Base-by-base conservation (phyloP, 2,888 invertebrate species). In the Erynnis tages region DNA sequence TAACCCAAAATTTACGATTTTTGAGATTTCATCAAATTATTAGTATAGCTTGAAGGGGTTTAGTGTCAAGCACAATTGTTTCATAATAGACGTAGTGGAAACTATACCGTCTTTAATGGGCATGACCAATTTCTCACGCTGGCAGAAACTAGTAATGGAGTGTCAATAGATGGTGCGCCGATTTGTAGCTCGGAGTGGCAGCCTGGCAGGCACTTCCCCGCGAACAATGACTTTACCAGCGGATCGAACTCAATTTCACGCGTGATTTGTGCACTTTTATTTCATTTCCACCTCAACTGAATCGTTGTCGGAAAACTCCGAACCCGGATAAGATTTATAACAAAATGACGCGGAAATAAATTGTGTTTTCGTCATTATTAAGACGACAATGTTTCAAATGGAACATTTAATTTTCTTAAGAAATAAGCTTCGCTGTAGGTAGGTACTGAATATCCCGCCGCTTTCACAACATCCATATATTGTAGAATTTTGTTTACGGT, bases 221-320 rank as follows among this genome's bases (percentile, higher is more conserved):
- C 75, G 73, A 71, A 79, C 80, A 80, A 79, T 79, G 76, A 76
- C 78, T 79, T 75, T 69, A 73, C 73, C 69, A 59, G 55, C 67
- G 76, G 77, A 66, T 77, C 77, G 78, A 85, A 86, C 76, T 83
- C 86, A 83, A 88, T 88, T 88, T 87, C 85, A 87, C 86, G 87
- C 83, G 82, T 85, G 84, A 85, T 87, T 85, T 85, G 78, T 79
- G 73, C 73, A 76, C 75, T 82, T 82, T 85, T 82, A 84, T 83
- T 84, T 82, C 78, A 78, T 84, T 85, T 73, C 76, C 73, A 80
- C 73, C 75, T 62, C 62, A 61, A 66, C 61, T 67, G 67, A 71
- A 73, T 67, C 63, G 63, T 62, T 69, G 67, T 70, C 69, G 70
- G 64, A 64, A 68, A 56, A 56, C 52, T 54, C 35, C 21, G 44